Evolutionary conservation across 2,113 vertebrate genomes (phyloP).

Genomic region (Pituophis catenifer): DNA sequence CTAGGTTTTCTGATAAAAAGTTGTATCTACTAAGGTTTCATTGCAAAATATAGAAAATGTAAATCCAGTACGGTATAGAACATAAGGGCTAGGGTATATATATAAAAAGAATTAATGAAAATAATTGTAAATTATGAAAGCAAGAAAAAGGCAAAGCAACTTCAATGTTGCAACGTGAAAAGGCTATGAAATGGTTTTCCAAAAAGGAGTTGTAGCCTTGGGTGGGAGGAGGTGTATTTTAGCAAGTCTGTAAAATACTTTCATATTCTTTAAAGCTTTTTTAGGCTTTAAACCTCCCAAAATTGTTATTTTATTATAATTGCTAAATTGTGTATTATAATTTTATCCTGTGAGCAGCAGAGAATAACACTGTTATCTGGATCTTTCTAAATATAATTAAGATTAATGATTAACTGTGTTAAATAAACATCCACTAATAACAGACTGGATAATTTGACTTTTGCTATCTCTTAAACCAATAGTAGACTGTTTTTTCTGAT

Average conservation of each 20-base stretch:
- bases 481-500: background rate
- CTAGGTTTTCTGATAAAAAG: background rate
- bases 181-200: background rate
- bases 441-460: background rate
- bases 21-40: background rate
- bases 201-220: background rate
- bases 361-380: background rate
- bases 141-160: background rate
- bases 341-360: background rate
- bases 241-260: background rate
- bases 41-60: background rate
- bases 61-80: background rate
- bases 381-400: background rate
- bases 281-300: background rate
- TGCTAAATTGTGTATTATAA: background rate
- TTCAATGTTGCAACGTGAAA: background rate
- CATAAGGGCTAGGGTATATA: background rate
- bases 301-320: background rate
- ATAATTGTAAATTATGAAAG: background rate
- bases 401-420: background rate
- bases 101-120: background rate
- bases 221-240: background rate
- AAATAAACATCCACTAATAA: background rate
- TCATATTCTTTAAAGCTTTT: background rate
- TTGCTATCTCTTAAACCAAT: background rate